Evolutionary conservation across 2,797 vertebrate genomes (phyloP), one percentile per base, ranked within the genome.

Genomic region (Mastacembelus armatus): DNA sequence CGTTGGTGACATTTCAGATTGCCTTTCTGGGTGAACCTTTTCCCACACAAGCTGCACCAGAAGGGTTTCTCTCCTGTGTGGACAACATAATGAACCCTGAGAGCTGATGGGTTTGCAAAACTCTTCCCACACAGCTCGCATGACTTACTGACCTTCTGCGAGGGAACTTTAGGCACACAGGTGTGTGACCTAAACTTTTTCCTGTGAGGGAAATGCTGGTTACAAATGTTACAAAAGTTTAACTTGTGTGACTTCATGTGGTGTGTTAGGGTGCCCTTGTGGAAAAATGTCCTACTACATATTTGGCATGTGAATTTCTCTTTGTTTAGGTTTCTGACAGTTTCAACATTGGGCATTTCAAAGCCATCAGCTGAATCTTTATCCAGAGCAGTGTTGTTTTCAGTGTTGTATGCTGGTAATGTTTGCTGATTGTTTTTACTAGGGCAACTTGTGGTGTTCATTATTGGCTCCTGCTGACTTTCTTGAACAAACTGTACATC

Each of bases 1-100:
- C 91, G 90, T 16, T 91, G 70, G 47, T 94, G 93, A 61, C 85
- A 85, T 58, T 91, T 92, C 30, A 93, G 75, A 79, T 92, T 92
- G 51, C 92, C 91, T 85, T 92, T 93, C 75, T 93, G 92, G 5
- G 89, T 86, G 74, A 93, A 93, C 10, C 87, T 51, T 81, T 89
- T 93, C 16, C 90, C 92, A 44, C 92, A 93, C 4, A 89, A 58
- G 63, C 52, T 78, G 66, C 93, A 93, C n/a, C 63, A 85, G 83
- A 90, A 74, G 18, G 93, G 90, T 70, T 85, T 89, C 59, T 93
- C 92, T n/a, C 93, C 93, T 0, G 92, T 93, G 85, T 93, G 92
- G 26, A 93, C 91, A 0, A 89, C 74, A 2, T 78, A 84, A 59
- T 93, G 93, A 35, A 90, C 89, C 71, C 69, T 83, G 51, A 93